Base-by-base conservation (phyloP, 2,888 invertebrate genomes). In the Pandemis corylana region DNA sequence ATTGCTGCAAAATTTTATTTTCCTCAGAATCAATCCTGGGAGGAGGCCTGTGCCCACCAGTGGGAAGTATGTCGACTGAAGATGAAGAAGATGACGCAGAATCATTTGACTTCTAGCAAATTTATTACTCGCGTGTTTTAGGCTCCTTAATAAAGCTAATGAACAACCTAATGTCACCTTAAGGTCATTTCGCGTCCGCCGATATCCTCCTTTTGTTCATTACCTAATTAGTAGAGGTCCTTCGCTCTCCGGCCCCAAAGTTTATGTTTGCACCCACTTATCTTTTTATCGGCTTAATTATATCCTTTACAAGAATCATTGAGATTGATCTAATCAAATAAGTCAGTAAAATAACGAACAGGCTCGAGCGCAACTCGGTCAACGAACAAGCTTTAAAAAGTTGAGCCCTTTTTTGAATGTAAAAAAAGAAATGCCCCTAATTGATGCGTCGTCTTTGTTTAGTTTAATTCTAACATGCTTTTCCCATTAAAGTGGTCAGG, bases 381-480 rank as follows among this genome's bases (percentile, higher is more conserved):
- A 88, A 87, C 86, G 88, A 84, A 92, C 92, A 93, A 89, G 89
- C 87, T 89, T 91, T 90, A 88, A 93, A 92, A 93, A 91, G 87
- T 90, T 89, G 87, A 92, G 88, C 88, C 90, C 90, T 90, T 94
- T 91, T 92, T 89, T 81, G 82, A 84, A 88, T 81, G 81, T 77
- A 82, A 83, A 90, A 89, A 88, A 83, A 89, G 85, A 85, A 87
- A 85, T 87, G 88, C 84, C 90, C 90, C 93, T 94, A 94, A 95
- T 94, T 95, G 94, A 95, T 95, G 94, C 94, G 93, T 94, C 93
- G 93, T 92, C 94, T 94, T 94, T 94, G 94, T 94, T 95, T 94
- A 94, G 94, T 93, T 94, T 94, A 94, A 94, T 94, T 95, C 94
- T 93, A 93, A 95, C 94, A 95, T 94, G 94, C 89, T 95, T 95